Evolutionary conservation across 2,113 vertebrate species (phyloP), one percentile per base, ranked within the genome.

Genomic region (Dromas ardeola): DNA sequence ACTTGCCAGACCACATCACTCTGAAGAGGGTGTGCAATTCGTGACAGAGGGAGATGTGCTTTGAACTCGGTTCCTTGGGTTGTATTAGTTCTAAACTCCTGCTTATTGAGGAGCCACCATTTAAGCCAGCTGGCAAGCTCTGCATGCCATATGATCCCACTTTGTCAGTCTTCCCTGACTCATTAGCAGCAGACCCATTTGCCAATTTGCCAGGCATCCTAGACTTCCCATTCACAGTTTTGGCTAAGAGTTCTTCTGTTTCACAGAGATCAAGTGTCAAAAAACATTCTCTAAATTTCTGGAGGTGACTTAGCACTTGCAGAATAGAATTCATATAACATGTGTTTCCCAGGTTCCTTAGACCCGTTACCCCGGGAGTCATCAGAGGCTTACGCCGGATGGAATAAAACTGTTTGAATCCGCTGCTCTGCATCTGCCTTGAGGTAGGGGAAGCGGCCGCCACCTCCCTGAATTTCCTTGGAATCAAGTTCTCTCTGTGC

Each of bases 261-360:
- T 99, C 98, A 92, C 99, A 99, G 76, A 99, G 98, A 97, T 99
- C 99, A 89, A 99, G 98, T 32, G 99, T 99, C 97, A 99, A 98
- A 97, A 99, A 99, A 98, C 99, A 99, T 97, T 99, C 99, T 86
- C 99, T 98, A 98, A 99, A 99, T 98, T 99, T 99, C 97, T 99
- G 99, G 98, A 99, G 98, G 98, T 99, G 99, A 95, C 99, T 99
- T 50, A 99, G 98, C 98, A 99, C 99, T 98, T 99, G 99, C 91
- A 99, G 98, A 97, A 99, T 99, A 71, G 99, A 99, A 98, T 99
- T 99, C 99, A 99, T 99, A 87, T 99, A 99, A 93, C 99, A 99
- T 2, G 99, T 99, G 98, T 99, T 99, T 77, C 99, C 99, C 96
- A 99, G 98, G 98, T 99, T 99, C 74, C 99, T 99, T 67, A 99